Evolutionary conservation across 1,140 invertebrate species (phyloP).

Genomic region (Drosophila parabipectinata): DNA sequence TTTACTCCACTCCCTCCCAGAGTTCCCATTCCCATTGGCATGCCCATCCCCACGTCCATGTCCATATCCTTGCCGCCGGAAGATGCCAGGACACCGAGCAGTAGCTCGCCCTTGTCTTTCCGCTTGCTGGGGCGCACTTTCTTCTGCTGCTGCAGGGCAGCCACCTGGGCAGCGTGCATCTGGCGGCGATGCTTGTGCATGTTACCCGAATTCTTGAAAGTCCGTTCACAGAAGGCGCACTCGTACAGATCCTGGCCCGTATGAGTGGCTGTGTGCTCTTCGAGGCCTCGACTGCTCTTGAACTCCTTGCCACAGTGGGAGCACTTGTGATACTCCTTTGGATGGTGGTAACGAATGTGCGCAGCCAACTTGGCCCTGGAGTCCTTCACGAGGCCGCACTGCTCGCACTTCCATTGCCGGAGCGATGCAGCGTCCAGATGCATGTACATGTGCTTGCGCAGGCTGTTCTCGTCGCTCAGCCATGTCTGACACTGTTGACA

Average conservation of each 20-base stretch:
- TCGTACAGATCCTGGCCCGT: constrained; percentile 63
- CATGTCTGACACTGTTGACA: constrained; percentile 46
- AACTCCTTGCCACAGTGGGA: constrained; percentile 60
- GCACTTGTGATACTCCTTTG: constrained; percentile 56
- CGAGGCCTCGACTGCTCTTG: constrained; percentile 44
- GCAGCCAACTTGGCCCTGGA: constrained; percentile 40
- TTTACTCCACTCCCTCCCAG: constrained; percentile 10
- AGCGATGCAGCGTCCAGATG: constrained; percentile 44
- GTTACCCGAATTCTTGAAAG: constrained; percentile 62
- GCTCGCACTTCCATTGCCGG: constrained; percentile 47
- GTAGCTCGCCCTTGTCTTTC: constrained; percentile 26
- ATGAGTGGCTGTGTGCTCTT: constrained; percentile 69
- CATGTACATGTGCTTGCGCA: constrained; percentile 59
- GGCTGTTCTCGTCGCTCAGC: constrained; percentile 52
- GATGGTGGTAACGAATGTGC: constrained; percentile 56
- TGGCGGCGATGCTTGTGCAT: constrained; percentile 70
- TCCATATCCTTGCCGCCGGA: constrained; percentile 11
- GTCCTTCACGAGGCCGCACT: constrained; percentile 48
- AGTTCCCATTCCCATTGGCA: constrained; percentile 7
- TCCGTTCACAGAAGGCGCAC: constrained; percentile 66
- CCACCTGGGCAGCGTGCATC: constrained; percentile 60
- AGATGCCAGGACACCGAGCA: constrained; percentile 24
- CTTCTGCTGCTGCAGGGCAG: constrained; percentile 43
- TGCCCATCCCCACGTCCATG: constrained; percentile 1
- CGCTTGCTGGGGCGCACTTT: constrained; percentile 45